Percentiles rank a stretch among this genome's conserved stretches.
Conservation (phyloP, 2,797 vertebrate genomes). For the Cryptoblepharus egeriae region DNA sequence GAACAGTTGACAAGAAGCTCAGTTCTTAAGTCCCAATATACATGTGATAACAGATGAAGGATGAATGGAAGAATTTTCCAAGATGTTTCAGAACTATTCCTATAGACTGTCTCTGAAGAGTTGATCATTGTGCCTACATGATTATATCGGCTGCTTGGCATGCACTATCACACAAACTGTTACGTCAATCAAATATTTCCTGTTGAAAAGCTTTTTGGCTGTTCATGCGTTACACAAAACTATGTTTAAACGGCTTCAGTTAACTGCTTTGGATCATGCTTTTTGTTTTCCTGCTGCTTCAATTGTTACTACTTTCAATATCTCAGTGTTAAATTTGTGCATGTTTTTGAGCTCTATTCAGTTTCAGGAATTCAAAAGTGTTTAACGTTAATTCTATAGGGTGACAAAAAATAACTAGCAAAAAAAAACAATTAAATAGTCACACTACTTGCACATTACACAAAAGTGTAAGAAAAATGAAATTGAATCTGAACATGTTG, state of each 20-base stretch:
- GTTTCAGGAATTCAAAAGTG: slow-evolving; percentile 61
- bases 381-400: slow-evolving; percentile 61
- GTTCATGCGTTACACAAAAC: slow-evolving; percentile 24
- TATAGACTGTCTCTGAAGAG: slow-evolving; percentile 45
- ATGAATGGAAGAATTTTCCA: slow-evolving; percentile 51
- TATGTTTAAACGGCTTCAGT: slow-evolving; percentile 55
- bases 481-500: slow-evolving; percentile 28
- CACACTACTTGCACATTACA: no score
- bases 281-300: slow-evolving; percentile 52
- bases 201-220: slow-evolving; percentile 42
- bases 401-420: slow-evolving; percentile 49
- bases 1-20: neutral
- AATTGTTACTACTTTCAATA: slow-evolving; percentile 57
- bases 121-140: slow-evolving; percentile 17
- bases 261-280: slow-evolving; percentile 54
- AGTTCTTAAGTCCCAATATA: slow-evolving; percentile 41
- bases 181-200: slow-evolving; percentile 25
- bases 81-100: slow-evolving; percentile 9
- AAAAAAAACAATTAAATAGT: neutral
- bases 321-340: slow-evolving; percentile 59
- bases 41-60: slow-evolving; percentile 52
- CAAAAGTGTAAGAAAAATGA: neutral
- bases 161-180: slow-evolving; percentile 11
- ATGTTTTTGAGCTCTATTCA: slow-evolving; percentile 47
- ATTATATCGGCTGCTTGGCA: slow-evolving; percentile 7